Base-by-base conservation (phyloP, 2,888 invertebrate species). In the Drosophila differens region DNA sequence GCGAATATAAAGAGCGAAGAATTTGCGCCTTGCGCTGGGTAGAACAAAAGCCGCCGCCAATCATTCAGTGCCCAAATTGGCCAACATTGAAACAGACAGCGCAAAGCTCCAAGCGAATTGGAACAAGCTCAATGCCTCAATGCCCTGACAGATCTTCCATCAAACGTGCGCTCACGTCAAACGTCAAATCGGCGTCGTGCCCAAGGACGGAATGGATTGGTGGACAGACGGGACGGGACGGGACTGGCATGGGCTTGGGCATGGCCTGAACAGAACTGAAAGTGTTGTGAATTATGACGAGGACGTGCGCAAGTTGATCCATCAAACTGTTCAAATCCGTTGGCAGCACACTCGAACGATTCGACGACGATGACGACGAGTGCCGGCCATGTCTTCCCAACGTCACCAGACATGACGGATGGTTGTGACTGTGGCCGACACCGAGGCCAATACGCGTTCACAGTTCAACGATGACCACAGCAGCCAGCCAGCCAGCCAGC, bases 11-110 rank as follows among this genome's bases (percentile, higher is more conserved):
- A 79, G 78, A 77, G 67, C 70, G 53, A 57, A 69, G 77, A 76
- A 72, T 79, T 72, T 76, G 68, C 72, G 75, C 64, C 58, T 60
- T 52, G 32, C 28, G 54, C 30, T 59, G 52, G n/a, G 67, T 25
- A 87, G 85, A 86, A 86, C 90, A 86, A 90, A 86, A 89, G 90
- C 85, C 60, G 88, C 85, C 85, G 90, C 88, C 88, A 86, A 89
- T 88, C 90, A 88, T 90, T 89, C 88, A 88, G 79, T 79, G 71
- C 76, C 75, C 88, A 86, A 86, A 89, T 89, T 86, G 88, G 90
- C 85, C 83, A 85, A 83, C 88, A 86, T 90, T 90, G 88, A 86
- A 89, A 85, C 85, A 86, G 85, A 86, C 90, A 86, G 81, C 76
- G 61, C 72, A 82, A 87, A 85, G 88, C 90, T 87, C 39, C 74